phyloP scores from a whole-genome alignment of 1,140 invertebrate genomes.

The Micrasema longulum region DNA sequence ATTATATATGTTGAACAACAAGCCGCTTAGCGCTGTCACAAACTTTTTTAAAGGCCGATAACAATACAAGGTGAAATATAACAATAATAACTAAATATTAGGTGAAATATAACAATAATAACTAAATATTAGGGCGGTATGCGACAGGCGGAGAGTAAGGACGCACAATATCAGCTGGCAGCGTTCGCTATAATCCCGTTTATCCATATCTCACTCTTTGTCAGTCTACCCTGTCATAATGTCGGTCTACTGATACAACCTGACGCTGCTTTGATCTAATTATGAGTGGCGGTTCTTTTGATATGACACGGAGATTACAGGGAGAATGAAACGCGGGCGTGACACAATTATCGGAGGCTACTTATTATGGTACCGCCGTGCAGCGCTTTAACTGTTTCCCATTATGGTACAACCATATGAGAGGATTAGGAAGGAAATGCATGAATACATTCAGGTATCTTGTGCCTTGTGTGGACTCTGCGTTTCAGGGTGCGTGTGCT shows the following conservation, averaged over 20 bases:
- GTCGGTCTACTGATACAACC: constrained; percentile 28
- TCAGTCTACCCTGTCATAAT: constrained; percentile 17
- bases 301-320: constrained; percentile 50
- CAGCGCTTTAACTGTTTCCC: too few relatives aligned
- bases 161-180: constrained; percentile 1
- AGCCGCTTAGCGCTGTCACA: too few relatives aligned
- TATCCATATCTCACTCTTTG: constrained; percentile 41
- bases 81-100: neutral
- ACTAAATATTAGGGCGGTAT: too few relatives aligned
- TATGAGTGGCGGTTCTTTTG: constrained; percentile 54
- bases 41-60: too few relatives aligned
- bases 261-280: constrained; percentile 51
- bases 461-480: too few relatives aligned
- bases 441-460: too few relatives aligned
- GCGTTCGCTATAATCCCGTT: constrained; percentile 14
- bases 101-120: constrained; percentile 4
- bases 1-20: too few relatives aligned
- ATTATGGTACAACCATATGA: too few relatives aligned
- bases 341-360: constrained; percentile 38
- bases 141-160: neutral
- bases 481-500: too few relatives aligned
- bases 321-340: constrained; percentile 30
- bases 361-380: too few relatives aligned
- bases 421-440: too few relatives aligned
- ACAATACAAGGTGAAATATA: too few relatives aligned